Conservation (phyloP, 35 echinoderm and acorn worm species). For the Ophioderma brevispina region DNA sequence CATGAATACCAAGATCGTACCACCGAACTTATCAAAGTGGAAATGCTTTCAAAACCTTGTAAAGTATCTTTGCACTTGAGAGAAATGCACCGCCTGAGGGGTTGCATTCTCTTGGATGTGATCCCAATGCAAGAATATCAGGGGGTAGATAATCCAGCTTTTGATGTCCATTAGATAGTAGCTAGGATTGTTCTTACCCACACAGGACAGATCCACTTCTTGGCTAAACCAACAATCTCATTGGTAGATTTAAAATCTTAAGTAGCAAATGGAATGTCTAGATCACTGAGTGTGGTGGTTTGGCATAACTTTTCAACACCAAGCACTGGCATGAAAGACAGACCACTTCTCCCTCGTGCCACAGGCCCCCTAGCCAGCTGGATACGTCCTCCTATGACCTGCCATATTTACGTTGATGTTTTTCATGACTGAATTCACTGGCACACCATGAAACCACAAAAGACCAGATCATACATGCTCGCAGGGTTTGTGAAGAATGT, state of each 20-base stretch:
- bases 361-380: conserved; percentile 18
- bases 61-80: conserved; percentile 43
- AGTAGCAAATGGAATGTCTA: conserved; percentile 63
- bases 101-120: neutral
- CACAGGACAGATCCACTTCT: conserved; percentile 65
- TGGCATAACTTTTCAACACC: conserved; percentile 30
- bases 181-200: conserved; percentile 80
- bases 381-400: conserved; percentile 55
- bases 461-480: conserved; percentile 48
- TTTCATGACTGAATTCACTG: conserved; percentile 73
- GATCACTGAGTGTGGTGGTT: conserved; percentile 60
- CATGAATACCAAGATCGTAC: conserved; percentile 69
- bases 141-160: conserved; percentile 81
- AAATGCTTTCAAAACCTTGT: conserved; percentile 72
- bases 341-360: conserved; percentile 18
- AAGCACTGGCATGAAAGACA: conserved; percentile 53
- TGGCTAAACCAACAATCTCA: conserved; percentile 83
- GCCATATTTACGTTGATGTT: conserved; percentile 61
- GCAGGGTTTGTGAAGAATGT: conserved; percentile 66
- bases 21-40: conserved; percentile 46
- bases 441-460: conserved; percentile 85
- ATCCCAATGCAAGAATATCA: conserved; percentile 60
- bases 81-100: neutral
- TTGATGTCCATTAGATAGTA: conserved; percentile 87
- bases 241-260: conserved; percentile 90